phyloP scores from a whole-genome alignment of 2,888 invertebrate genomes.

The Catonia carolina region DNA sequence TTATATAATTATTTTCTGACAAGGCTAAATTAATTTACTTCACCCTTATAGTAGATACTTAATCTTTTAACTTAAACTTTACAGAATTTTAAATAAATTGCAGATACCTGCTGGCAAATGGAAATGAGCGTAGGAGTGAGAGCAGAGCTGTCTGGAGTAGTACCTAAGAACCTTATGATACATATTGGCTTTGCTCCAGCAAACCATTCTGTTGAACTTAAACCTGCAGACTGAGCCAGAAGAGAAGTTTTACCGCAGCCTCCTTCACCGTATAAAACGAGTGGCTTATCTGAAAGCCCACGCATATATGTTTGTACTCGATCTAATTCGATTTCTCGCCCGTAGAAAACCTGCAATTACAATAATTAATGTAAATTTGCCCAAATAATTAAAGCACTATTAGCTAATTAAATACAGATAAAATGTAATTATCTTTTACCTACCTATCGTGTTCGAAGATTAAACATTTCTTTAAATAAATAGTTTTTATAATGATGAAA shows the following conservation, averaged over 20 bases:
- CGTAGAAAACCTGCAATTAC: slow-evolving; percentile 71
- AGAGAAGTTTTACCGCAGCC: slow-evolving; percentile 98
- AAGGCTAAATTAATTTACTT: too few species aligned
- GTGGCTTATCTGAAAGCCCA: slow-evolving; percentile 76
- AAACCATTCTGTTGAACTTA: slow-evolving; percentile 68
- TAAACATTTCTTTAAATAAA: too few species aligned
- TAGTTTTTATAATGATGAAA: too few species aligned
- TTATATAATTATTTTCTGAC: too few species aligned
- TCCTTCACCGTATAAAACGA: slow-evolving; percentile 90
- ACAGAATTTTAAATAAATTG: too few species aligned
- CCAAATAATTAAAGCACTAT: background rate
- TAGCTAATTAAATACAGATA: background rate
- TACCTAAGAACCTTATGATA: slow-evolving; percentile 88
- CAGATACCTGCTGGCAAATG: slow-evolving; percentile 89
- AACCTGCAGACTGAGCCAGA: slow-evolving; percentile 82
- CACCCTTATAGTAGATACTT: too few species aligned
- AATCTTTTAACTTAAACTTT: too few species aligned
- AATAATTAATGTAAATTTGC: background rate
- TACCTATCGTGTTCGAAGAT: background rate
- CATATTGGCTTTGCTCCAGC: slow-evolving; percentile 71
- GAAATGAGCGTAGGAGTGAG: slow-evolving; percentile 90
- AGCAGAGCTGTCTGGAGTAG: slow-evolving; percentile 94
- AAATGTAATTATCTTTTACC: background rate
- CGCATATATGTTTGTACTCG: slow-evolving; percentile 77
- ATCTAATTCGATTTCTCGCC: slow-evolving; percentile 77